Base-by-base conservation (phyloP, 2,888 invertebrate species). In the Pristionchus arcanus region DNA sequence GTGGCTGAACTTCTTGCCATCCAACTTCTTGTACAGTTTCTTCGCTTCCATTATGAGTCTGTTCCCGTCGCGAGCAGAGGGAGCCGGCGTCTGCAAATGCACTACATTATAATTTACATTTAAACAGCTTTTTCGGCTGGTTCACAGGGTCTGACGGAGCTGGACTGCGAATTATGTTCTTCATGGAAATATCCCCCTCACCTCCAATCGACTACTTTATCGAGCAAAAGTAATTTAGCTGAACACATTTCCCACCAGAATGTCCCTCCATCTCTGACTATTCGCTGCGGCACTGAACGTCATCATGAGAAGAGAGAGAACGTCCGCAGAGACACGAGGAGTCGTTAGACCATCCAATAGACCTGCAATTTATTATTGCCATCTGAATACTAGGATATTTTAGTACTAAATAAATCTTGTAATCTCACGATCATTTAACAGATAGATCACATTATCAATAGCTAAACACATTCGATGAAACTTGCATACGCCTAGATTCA, bases 301-400 rank as follows among this genome's bases (percentile, higher is more conserved):
- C 31, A 87, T 42, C n/a, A 87, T 21, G 19, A 87, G 87, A 42
- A 87, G 87, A 28, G 87, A 87, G 28, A 87, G 63, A 21, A 87
- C 87, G 31, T 13, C 15, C 1, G 87, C 63, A 5, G 87, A 87
- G 68, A 87, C 87, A 19, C 87, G 87, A 3, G 87, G 87, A 34
- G 87, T 68, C 5, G 68, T 42, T 28, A 87, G 68, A 2, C 87
- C 87, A n/a, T 87, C 87, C 49, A 68, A 31, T 1, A 87, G 87
- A 87, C 53, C 87, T 87, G 49, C 28, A 85, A 66, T 21, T 42
- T 1, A 55, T 55, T 13, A 55, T 21, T 15, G 15, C 21, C 15
- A 19, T n/a, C 59, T 21, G 21, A 15, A 63, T 63, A 63, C 21
- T 63, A 59, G 59, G 2, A 13, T 4, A 7, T 3, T 42, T 42